Evolutionary conservation across 2,113 vertebrate species (phyloP).

Genomic region (Microtus montanus): DNA sequence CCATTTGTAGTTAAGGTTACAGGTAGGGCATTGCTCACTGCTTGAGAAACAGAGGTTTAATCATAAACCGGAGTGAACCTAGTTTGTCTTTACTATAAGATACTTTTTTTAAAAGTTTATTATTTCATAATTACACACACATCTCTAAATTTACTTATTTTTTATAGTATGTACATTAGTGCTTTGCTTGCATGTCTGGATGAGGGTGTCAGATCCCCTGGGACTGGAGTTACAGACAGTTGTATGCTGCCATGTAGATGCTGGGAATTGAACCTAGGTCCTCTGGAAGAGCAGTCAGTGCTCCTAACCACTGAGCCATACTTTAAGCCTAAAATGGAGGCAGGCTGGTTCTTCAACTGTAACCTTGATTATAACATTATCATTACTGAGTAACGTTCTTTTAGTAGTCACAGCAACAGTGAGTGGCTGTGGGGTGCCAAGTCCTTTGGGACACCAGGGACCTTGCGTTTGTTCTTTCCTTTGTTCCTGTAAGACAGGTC

Average conservation of each 20-base stretch:
- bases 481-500: accelerated
- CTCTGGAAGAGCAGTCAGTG: no score
- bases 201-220: no score
- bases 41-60: neutral
- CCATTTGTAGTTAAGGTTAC: neutral
- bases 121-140: no score
- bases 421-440: no score
- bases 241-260: no score
- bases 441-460: neutral
- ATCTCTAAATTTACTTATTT: no score
- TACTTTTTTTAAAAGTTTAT: neutral
- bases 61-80: neutral
- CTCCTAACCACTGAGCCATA: neutral
- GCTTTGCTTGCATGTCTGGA: no score
- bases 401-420: neutral
- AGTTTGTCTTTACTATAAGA: neutral
- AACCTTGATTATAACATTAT: neutral
- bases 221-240: no score
- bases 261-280: no score
- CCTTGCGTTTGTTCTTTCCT: neutral
- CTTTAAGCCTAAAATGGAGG: neutral
- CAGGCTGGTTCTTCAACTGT: neutral
- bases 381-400: neutral
- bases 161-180: no score
- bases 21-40: neutral